Evolutionary conservation across 2,888 invertebrate genomes (phyloP).

Genomic region (Leptinotarsa peninsularis): DNA sequence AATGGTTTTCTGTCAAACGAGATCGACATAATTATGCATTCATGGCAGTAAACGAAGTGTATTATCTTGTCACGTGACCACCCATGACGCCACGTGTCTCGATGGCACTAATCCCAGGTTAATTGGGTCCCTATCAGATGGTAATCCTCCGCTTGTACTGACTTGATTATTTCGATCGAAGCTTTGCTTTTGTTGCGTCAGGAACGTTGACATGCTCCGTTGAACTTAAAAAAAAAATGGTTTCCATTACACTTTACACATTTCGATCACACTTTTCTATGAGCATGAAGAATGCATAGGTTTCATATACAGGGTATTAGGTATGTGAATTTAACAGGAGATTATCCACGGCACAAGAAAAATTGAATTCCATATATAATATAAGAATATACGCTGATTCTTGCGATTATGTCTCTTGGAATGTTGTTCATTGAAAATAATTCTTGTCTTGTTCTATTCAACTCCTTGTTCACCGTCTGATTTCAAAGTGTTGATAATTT

Average conservation of each 20-base stretch:
- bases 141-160: conserved; percentile 40
- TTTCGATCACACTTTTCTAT: neutral
- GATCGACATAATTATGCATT: conserved; percentile 49
- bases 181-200: conserved; percentile 9
- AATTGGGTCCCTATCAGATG: conserved; percentile 57
- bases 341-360: no score
- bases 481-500: no score
- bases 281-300: neutral
- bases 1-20: conserved; percentile 22
- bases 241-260: neutral
- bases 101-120: conserved; percentile 61
- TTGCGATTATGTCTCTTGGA: no score
- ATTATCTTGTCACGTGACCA: conserved; percentile 61
- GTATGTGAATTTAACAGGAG: no score
- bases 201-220: conserved; percentile 2
- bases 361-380: no score
- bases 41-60: conserved; percentile 44
- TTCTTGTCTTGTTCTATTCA: no score
- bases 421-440: no score
- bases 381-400: no score
- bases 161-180: conserved; percentile 35
- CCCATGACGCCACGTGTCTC: conserved; percentile 60
- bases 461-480: no score
- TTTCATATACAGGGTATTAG: neutral
- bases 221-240: neutral